A percentile compares a stretch with the other conserved stretches of the same genome.
Conservation (phyloP, 2,888 invertebrate species). For the Drosophila differens region DNA sequence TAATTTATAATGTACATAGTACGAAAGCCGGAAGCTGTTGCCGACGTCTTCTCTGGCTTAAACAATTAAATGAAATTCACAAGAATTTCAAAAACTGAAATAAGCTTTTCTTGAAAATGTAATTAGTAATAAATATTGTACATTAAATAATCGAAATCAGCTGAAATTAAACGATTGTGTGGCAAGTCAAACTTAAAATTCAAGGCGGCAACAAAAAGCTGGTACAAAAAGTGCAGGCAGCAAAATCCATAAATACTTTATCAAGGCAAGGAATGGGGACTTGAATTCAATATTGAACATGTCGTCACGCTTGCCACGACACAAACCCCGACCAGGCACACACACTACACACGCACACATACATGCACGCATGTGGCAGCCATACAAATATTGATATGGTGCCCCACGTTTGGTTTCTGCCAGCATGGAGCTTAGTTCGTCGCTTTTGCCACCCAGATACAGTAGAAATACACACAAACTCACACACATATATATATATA, state of each 20-base stretch:
- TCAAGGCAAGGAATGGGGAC: slow-evolving; percentile 6
- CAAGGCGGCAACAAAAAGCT: slow-evolving; percentile 17
- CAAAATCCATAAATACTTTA: slow-evolving; percentile 21
- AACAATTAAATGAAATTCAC: background rate
- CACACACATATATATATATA: slow-evolving; percentile 8
- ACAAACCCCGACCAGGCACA: slow-evolving; percentile 12
- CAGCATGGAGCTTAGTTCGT: slow-evolving; percentile 29
- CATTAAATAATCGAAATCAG: background rate
- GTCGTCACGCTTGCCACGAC: slow-evolving; percentile 31
- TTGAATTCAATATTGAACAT: slow-evolving; percentile 54
- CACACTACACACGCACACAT: slow-evolving; percentile 4
- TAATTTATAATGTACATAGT: background rate
- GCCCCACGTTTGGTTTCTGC: slow-evolving; percentile 21
- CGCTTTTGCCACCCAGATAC: slow-evolving; percentile 21
- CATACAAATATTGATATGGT: slow-evolving; percentile 59
- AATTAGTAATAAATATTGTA: background rate
- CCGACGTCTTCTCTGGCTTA: background rate
- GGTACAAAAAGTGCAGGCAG: slow-evolving; percentile 19
- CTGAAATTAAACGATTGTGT: background rate
- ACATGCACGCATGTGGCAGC: slow-evolving; percentile 27
- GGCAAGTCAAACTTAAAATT: slow-evolving; percentile 4
- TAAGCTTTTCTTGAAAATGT: background rate
- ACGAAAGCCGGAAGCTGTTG: background rate
- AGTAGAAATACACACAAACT: slow-evolving; percentile 1
- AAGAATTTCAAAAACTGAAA: background rate